phyloP scores from a whole-genome alignment of 2,888 invertebrate genomes.

The Caenorhabditis virilis region DNA sequence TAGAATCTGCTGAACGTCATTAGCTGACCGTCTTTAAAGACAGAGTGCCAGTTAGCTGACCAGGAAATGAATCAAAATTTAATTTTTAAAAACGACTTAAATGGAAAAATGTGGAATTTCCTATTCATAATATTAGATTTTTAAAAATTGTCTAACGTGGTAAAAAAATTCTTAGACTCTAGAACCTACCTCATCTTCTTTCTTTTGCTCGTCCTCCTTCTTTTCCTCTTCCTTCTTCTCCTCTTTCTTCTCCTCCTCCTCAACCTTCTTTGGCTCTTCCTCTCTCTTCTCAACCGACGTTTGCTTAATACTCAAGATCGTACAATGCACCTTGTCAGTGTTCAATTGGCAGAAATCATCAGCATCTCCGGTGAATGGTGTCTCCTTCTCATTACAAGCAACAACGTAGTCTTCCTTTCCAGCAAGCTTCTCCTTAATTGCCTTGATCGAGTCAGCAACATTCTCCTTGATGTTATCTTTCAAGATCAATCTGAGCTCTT shows the following conservation, averaged over 20 bases:
- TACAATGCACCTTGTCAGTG: conserved; percentile 41
- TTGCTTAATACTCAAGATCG: conserved; percentile 41
- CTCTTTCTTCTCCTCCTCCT: conserved; percentile 8
- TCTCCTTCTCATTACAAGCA: conserved; percentile 45
- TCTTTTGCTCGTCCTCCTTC: conserved; percentile 9
- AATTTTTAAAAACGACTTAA: too few relatives aligned
- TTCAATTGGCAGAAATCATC: conserved; percentile 48
- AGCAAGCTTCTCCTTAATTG: conserved; percentile 39
- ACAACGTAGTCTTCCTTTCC: conserved; percentile 38
- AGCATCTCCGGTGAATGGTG: conserved; percentile 46
- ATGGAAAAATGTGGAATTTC: too few relatives aligned
- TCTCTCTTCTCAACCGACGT: too few relatives aligned
- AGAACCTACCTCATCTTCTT: too few relatives aligned
- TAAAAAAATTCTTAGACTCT: too few relatives aligned
- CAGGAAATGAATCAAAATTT: too few relatives aligned
- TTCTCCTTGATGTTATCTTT: conserved; percentile 39
- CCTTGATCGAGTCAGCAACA: conserved; percentile 32
- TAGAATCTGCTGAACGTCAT: too few relatives aligned
- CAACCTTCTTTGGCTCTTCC: conserved; percentile 10
- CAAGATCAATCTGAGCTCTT: conserved; percentile 44
- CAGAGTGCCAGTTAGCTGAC: too few relatives aligned
- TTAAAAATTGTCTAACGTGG: too few relatives aligned
- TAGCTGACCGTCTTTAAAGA: too few relatives aligned
- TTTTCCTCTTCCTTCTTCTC: conserved; percentile 13
- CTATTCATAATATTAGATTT: too few relatives aligned